Base-by-base conservation (phyloP, 2,888 invertebrate species). In the Dryocosmus kuriphilus region DNA sequence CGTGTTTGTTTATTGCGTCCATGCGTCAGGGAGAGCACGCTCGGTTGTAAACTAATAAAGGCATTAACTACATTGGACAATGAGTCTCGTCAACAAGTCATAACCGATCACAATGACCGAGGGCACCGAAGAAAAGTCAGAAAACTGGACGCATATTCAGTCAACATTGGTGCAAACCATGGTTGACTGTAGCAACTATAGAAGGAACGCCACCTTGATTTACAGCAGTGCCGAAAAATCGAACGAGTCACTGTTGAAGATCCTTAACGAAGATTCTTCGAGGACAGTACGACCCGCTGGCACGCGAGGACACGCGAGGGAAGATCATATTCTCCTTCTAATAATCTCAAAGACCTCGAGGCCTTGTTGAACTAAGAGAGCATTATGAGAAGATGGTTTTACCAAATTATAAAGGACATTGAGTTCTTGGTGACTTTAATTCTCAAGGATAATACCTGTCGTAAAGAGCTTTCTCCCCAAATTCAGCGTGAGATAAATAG, bases 21-120 rank as follows among this genome's bases (percentile, higher is more conserved):
- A 35, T 75, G 55, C 78, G 67, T 77, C 76, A 76, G 79, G 76
- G 76, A 79, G 73, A 63, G 75, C 80, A 74, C 77, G 80, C 79
- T 73, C 75, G 57, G 83, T 77, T 86, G 78, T 89, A 89, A 89
- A 88, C 82, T 87, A 89, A 89, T 89, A 89, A 89, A 89, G 80
- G 84, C 88, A 86, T 89, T 89, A 89, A 88, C 84, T 85, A 83
- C 82, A 79, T 78, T 63, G 76, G 77, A 86, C 87, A 86, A 87
- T 83, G 82, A 82, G 79, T 78, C 80, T 82, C 86, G 87, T 87
- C 88, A 89, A 89, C 88, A 89, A 89, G 87, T 87, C 88, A 85
- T 87, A 89, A 90, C 85, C 81, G 78, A 83, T 83, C 76, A 88
- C 86, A 89, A 88, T 87, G 81, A 81, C 51, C 38, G 38, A 71